Conservation (phyloP, 2,113 vertebrate species). For the Cavia aperea region DNA sequence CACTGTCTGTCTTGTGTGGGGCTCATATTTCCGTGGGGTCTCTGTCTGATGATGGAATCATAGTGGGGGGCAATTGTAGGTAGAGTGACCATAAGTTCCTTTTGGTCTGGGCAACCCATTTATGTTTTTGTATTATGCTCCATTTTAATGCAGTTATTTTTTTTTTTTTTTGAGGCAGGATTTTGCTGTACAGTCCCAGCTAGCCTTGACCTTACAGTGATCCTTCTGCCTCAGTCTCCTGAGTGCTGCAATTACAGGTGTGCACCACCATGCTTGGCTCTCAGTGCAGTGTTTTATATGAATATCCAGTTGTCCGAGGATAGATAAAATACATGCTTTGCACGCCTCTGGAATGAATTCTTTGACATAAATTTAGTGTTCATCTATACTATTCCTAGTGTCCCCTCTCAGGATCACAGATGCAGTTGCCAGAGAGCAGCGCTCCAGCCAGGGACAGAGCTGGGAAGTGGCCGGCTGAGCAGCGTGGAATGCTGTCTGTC, state of each 20-base stretch:
- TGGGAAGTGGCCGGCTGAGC: too few relatives aligned
- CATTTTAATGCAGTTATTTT: not conserved
- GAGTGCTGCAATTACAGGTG: not conserved
- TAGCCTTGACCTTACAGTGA: not conserved
- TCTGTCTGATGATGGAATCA: not conserved
- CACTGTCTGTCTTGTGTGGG: not conserved
- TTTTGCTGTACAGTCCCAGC: not conserved
- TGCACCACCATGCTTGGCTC: not conserved
- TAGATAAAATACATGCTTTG: not conserved
- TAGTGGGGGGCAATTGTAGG: too few relatives aligned
- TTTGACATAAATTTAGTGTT: not conserved
- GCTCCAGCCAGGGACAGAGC: too few relatives aligned
- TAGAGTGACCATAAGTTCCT: not conserved
- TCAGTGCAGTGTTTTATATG: not conserved
- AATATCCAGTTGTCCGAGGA: not conserved
- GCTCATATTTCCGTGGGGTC: rapidly evolving
- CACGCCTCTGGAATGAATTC: rapidly evolving
- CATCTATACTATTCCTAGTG: rapidly evolving
- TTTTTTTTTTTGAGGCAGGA: not conserved
- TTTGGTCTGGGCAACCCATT: not conserved
- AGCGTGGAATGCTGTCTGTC: rapidly evolving
- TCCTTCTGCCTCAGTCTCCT: not conserved
- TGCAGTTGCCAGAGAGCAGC: too few relatives aligned
- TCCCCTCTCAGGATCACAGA: too few relatives aligned
- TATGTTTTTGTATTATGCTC: not conserved